phyloP scores from a whole-genome alignment of 2,797 vertebrate species.

The Sebastes jordani region DNA sequence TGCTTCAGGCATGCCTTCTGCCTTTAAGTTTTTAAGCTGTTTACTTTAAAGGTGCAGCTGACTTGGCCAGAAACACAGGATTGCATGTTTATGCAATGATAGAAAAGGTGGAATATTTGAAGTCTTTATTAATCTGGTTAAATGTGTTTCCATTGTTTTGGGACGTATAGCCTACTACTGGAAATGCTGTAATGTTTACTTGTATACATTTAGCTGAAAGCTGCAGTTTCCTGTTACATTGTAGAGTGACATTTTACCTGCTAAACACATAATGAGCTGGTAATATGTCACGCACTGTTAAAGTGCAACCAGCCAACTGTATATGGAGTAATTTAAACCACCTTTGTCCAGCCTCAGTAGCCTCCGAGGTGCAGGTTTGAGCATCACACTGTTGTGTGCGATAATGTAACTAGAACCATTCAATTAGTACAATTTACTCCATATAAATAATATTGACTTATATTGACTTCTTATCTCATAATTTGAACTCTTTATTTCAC shows the following conservation, averaged over 20 bases:
- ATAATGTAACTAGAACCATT: not conserved
- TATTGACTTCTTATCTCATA: too few species aligned
- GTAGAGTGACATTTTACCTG: not conserved
- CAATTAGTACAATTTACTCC: not conserved
- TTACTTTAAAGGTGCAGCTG: not conserved
- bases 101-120: not conserved
- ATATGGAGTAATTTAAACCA: not conserved
- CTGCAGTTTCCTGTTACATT: not conserved
- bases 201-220: not conserved
- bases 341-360: not conserved
- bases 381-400: not conserved
- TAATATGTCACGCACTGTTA: not conserved
- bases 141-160: not conserved
- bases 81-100: not conserved
- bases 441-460: not conserved
- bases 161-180: not conserved
- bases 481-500: too few species aligned
- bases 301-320: not conserved
- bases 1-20: not conserved
- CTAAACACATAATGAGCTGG: not conserved
- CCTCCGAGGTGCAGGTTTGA: not conserved
- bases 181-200: not conserved
- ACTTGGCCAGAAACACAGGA: not conserved
- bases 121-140: not conserved
- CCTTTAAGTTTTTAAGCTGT: not conserved